These are phyloP conservation scores for Sipunculus nudus DNA, from an alignment of 2,888 invertebrate genomes.

Conservation along the genomic window DNA sequence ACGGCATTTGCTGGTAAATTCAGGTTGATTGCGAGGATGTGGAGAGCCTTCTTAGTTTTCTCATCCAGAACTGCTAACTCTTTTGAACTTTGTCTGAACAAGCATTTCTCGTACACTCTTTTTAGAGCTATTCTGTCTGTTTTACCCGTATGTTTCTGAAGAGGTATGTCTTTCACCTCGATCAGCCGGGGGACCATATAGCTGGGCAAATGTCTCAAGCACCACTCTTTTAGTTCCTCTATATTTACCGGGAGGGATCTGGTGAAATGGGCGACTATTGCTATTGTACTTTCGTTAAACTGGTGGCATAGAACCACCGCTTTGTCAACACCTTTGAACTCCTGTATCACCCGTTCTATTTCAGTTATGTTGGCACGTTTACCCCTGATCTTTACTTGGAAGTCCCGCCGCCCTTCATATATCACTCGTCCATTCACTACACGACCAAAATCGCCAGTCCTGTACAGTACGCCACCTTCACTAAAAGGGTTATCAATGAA, in stretches of 20 bases:
- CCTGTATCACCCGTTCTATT: slow-evolving; percentile 71
- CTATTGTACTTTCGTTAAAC: slow-evolving; percentile 25
- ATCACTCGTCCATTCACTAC: slow-evolving; percentile 74
- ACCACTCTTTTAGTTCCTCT: slow-evolving; percentile 12
- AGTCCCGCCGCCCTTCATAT: slow-evolving; percentile 75
- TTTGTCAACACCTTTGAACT: slow-evolving; percentile 74
- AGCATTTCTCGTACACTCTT: slow-evolving; percentile 20
- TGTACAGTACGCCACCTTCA: slow-evolving; percentile 73
- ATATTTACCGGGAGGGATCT: not conserved
- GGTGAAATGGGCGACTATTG: slow-evolving; percentile 32
- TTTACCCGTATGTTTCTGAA: slow-evolving; percentile 83
- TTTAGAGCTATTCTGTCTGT: slow-evolving; percentile 80
- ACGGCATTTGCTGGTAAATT: slow-evolving; percentile 21
- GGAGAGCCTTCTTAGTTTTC: slow-evolving; percentile 23
- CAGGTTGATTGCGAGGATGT: slow-evolving; percentile 28
- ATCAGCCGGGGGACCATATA: slow-evolving; percentile 78
- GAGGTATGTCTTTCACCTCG: slow-evolving; percentile 76
- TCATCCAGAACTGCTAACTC: slow-evolving; percentile 25
- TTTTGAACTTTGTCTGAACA: slow-evolving; percentile 23
- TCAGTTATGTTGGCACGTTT: slow-evolving; percentile 81
- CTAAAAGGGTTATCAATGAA: slow-evolving; percentile 71
- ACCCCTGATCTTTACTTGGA: slow-evolving; percentile 32
- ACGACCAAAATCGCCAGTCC: slow-evolving; percentile 85
- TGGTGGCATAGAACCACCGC: slow-evolving; percentile 83
- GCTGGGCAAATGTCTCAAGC: slow-evolving; percentile 69